A percentile compares a stretch with the other conserved stretches of the same genome.
These are phyloP conservation scores for Halesus radiatus DNA, from an alignment of 1,140 invertebrate genomes.

Conservation along the genomic window DNA sequence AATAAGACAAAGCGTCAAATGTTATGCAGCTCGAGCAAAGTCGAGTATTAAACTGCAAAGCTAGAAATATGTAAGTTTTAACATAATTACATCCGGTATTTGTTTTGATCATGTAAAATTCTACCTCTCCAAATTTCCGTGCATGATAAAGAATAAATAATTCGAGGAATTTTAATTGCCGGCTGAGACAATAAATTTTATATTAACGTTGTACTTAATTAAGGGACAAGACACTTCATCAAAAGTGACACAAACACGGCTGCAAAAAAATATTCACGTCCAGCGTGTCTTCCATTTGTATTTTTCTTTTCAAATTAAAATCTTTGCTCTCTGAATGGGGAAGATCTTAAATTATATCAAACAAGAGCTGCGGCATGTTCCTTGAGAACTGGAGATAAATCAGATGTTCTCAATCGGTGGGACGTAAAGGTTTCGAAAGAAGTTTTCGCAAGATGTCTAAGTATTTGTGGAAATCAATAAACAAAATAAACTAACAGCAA, in stretches of 20 bases:
- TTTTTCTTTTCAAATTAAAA: slow-evolving; percentile 27
- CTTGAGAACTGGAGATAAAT: neutral
- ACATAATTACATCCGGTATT: too few species aligned
- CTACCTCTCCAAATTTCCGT: neutral
- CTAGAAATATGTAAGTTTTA: too few species aligned
- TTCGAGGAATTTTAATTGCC: slow-evolving; percentile 6
- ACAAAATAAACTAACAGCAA: too few species aligned
- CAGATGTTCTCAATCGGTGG: neutral
- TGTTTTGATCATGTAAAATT: neutral
- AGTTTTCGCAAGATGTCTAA: neutral
- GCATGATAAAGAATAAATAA: too few species aligned
- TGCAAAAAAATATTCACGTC: slow-evolving; percentile 17
- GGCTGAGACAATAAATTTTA: neutral
- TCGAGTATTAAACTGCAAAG: too few species aligned
- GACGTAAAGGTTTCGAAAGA: neutral
- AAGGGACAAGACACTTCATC: slow-evolving; percentile 8
- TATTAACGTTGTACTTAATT: slow-evolving; percentile 15
- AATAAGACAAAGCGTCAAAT: too few species aligned
- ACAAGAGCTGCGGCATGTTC: slow-evolving; percentile 35
- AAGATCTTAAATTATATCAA: slow-evolving; percentile 45
- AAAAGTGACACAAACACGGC: slow-evolving; percentile 13
- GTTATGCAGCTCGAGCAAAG: too few species aligned
- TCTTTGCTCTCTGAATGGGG: neutral
- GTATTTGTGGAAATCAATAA: too few species aligned
- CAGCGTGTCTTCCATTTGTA: slow-evolving; percentile 1